A percentile compares a stretch with the other conserved stretches of the same genome.
These are phyloP conservation scores for Ypsolopha scabrella DNA, from an alignment of 2,888 invertebrate species.

Conservation along the genomic window DNA sequence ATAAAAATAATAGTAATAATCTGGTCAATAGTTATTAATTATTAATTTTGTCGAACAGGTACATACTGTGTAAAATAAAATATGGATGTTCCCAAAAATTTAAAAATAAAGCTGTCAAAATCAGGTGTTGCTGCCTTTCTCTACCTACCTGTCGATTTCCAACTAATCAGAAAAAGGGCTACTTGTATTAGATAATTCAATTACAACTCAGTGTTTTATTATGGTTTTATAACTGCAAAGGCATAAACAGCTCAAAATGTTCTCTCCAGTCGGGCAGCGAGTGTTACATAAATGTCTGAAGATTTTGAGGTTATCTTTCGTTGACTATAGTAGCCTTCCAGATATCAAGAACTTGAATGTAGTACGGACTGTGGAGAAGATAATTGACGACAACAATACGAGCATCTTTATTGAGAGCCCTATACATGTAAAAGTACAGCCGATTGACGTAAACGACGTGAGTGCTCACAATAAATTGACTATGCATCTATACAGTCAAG, in stretches of 20 bases:
- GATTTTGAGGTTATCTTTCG: slow-evolving; percentile 63
- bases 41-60: too few species aligned
- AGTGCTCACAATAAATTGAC: slow-evolving; percentile 55
- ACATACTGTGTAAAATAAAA: too few species aligned
- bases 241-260: slow-evolving; percentile 30
- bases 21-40: too few species aligned
- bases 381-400: slow-evolving; percentile 48
- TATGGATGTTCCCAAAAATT: too few species aligned
- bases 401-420: slow-evolving; percentile 63
- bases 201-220: neutral
- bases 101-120: slow-evolving; percentile 26
- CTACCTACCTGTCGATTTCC: slow-evolving; percentile 10
- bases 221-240: slow-evolving; percentile 5
- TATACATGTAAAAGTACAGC: slow-evolving; percentile 59
- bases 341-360: slow-evolving; percentile 55
- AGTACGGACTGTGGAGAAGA: slow-evolving; percentile 60
- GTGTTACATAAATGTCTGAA: slow-evolving; percentile 59
- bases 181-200: slow-evolving; percentile 3
- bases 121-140: slow-evolving; percentile 27
- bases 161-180: slow-evolving; percentile 3
- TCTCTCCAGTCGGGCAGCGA: slow-evolving; percentile 40
- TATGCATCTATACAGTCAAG: slow-evolving; percentile 57
- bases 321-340: slow-evolving; percentile 49
- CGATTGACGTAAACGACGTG: slow-evolving; percentile 55
- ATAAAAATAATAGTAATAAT: too few species aligned